A percentile compares a stretch with the other conserved stretches of the same genome.
These are phyloP conservation scores for Margarornis squamiger DNA, from an alignment of 2,797 vertebrate species.

Conservation along the genomic window DNA sequence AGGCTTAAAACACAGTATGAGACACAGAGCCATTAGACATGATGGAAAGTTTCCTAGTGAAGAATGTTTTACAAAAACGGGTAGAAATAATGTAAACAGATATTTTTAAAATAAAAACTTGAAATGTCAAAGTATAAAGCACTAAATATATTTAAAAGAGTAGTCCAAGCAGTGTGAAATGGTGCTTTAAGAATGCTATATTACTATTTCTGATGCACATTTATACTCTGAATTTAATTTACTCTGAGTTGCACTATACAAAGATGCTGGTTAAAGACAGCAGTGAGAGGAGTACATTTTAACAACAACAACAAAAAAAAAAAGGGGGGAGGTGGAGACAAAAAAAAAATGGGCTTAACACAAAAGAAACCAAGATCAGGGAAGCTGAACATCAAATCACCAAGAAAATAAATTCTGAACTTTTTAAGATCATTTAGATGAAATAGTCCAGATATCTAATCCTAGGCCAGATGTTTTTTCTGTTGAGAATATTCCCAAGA, in stretches of 20 bases:
- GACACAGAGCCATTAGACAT: neutral
- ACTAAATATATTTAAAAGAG: neutral
- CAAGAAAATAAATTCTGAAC: neutral
- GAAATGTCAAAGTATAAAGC: neutral
- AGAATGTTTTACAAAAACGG: neutral
- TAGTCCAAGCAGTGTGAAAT: neutral
- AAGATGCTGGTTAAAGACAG: neutral
- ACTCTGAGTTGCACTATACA: neutral
- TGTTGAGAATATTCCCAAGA: neutral
- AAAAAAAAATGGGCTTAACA: neutral
- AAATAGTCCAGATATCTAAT: neutral
- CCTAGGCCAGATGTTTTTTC: neutral
- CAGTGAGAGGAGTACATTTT: neutral
- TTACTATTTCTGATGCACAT: neutral
- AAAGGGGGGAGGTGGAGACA: fast-evolving
- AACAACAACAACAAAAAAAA: neutral
- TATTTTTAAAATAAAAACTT: neutral
- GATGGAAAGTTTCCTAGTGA: neutral
- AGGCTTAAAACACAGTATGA: neutral
- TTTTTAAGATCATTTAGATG: neutral
- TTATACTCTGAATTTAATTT: neutral
- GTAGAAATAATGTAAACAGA: neutral
- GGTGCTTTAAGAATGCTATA: neutral
- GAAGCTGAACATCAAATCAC: neutral
- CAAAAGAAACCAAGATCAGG: neutral